Conservation (phyloP, 2,113 vertebrate genomes). For the Saccopteryx bilineata region DNA sequence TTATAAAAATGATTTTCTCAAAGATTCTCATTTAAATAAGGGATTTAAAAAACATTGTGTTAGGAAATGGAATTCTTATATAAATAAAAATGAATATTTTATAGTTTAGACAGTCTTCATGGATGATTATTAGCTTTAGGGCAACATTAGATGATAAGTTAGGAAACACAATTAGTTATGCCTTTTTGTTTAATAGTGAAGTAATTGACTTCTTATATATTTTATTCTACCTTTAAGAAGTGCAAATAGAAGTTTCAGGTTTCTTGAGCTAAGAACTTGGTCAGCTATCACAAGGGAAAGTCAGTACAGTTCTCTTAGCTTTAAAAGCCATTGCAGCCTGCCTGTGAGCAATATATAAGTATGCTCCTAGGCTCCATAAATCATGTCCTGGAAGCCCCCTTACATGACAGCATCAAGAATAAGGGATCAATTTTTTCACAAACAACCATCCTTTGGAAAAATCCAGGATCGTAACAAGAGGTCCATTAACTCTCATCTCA, state of each 20-base stretch:
- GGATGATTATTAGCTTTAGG: constrained; percentile 18
- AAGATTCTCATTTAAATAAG: constrained; percentile 38
- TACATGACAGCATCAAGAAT: background rate
- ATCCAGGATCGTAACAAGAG: background rate
- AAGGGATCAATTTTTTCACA: background rate
- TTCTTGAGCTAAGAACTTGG: background rate
- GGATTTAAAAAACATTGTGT: background rate
- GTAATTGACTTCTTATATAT: background rate
- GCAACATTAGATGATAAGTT: constrained; percentile 10
- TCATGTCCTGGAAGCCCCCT: background rate
- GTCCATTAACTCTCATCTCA: background rate
- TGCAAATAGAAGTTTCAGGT: background rate
- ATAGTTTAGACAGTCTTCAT: background rate
- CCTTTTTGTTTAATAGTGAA: background rate
- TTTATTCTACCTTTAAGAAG: constrained; percentile 22
- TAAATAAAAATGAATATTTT: constrained; percentile 11
- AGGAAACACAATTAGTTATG: background rate
- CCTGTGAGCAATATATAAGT: background rate
- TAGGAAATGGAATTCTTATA: background rate
- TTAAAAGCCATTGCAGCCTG: background rate
- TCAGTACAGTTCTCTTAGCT: background rate
- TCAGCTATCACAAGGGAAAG: background rate
- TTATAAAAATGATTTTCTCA: background rate
- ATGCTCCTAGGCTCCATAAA: background rate
- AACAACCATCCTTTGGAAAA: background rate